Percentiles rank a stretch among this genome's conserved stretches.
Conservation (phyloP, 2,797 vertebrate species). For the Coregonus suidteri region DNA sequence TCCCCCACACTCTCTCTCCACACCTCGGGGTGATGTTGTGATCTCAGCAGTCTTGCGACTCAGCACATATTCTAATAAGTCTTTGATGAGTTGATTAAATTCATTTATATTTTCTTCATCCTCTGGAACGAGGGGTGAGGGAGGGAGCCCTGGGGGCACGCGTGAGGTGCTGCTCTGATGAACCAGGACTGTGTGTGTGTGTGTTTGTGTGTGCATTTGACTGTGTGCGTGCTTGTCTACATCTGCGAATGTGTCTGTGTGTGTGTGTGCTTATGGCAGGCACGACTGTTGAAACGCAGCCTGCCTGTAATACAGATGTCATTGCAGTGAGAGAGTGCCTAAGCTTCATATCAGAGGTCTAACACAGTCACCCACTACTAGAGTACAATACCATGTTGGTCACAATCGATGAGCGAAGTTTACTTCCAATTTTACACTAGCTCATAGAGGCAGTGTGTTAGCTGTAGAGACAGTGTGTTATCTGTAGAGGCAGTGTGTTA, state of each 20-base stretch:
- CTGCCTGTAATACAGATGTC: constrained; percentile 39
- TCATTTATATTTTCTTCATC: constrained; percentile 23
- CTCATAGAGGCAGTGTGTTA: background rate
- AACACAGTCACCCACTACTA: background rate
- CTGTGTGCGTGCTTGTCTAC: constrained; percentile 15
- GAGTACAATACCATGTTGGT: background rate
- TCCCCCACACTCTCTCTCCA: background rate
- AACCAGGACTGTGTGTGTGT: background rate
- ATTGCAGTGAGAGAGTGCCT: background rate
- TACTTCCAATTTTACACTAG: background rate
- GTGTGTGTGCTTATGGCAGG: constrained; percentile 21
- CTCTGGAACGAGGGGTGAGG: constrained; percentile 13
- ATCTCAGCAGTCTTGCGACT: constrained; percentile 1
- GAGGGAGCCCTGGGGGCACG: constrained; percentile 1
- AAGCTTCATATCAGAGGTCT: background rate
- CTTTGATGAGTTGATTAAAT: constrained; percentile 38
- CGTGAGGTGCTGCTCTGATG: constrained; percentile 9
- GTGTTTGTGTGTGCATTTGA: constrained; percentile 18
- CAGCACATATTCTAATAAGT: constrained; percentile 34
- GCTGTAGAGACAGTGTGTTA: background rate
- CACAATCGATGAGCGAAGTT: background rate
- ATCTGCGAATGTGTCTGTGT: background rate
- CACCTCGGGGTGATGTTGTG: background rate
- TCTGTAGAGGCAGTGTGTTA: no score
- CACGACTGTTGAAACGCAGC: constrained; percentile 29